These are phyloP conservation scores for Torymus aiolomorphi DNA, from an alignment of 2,888 invertebrate genomes.

Conservation along the genomic window DNA sequence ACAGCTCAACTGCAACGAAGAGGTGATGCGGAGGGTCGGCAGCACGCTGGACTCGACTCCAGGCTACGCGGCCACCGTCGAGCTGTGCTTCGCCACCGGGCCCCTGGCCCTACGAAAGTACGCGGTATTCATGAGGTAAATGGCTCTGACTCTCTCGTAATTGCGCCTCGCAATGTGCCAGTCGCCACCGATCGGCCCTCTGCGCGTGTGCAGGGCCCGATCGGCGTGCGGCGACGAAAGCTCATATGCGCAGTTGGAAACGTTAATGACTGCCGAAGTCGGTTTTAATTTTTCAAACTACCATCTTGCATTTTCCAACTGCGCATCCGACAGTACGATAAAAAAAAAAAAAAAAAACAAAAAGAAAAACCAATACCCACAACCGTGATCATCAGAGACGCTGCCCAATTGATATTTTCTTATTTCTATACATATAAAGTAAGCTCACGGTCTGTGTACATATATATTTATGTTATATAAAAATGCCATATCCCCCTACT, in stretches of 20 bases:
- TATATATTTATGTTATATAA: no score
- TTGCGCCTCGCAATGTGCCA: neutral
- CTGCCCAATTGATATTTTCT: slow-evolving; percentile 61
- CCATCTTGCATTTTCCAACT: slow-evolving; percentile 6
- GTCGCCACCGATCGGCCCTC: no score
- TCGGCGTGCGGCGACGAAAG: neutral
- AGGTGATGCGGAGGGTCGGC: slow-evolving; percentile 81
- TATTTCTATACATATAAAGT: neutral
- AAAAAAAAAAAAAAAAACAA: no score
- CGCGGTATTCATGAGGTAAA: slow-evolving; percentile 81
- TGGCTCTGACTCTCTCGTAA: neutral
- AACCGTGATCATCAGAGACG: slow-evolving; percentile 52
- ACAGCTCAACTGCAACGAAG: slow-evolving; percentile 84
- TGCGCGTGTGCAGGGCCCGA: neutral
- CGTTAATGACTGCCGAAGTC: no score
- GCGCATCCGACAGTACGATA: neutral
- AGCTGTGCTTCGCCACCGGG: slow-evolving; percentile 87
- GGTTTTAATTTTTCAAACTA: no score
- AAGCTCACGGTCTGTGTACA: no score
- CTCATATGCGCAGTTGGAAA: slow-evolving; percentile 11
- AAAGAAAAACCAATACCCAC: neutral
- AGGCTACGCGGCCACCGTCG: slow-evolving; percentile 90
- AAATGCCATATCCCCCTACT: no score
- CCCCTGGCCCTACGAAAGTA: slow-evolving; percentile 81
- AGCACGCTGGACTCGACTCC: slow-evolving; percentile 77